These are phyloP conservation scores for Hymenopus coronatus DNA, from an alignment of 2,888 invertebrate species.

Conservation along the genomic window DNA sequence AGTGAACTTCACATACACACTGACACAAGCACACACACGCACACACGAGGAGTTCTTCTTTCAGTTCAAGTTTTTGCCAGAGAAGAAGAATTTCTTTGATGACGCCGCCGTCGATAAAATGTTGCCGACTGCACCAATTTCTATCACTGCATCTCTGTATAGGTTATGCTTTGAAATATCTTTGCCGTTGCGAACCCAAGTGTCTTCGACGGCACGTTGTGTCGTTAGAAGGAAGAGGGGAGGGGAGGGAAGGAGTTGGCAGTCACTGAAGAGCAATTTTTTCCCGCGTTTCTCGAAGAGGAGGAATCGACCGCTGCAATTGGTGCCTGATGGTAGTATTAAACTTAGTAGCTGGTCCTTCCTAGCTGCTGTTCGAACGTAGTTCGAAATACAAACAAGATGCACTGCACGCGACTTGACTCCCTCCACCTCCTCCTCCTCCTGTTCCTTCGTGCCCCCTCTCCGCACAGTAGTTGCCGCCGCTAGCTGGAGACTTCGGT, in stretches of 20 bases:
- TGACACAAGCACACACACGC: not conserved
- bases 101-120: not conserved
- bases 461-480: slow-evolving; percentile 13
- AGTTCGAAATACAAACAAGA: slow-evolving; percentile 28
- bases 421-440: slow-evolving; percentile 10
- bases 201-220: not conserved
- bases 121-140: not conserved
- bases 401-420: slow-evolving; percentile 22
- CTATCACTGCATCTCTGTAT: not conserved
- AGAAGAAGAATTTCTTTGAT: not conserved
- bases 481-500: slow-evolving; percentile 24
- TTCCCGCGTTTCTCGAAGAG: not conserved
- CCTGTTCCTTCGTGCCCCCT: not conserved
- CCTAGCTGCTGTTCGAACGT: slow-evolving; percentile 19
- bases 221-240: not conserved
- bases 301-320: not conserved
- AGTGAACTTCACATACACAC: not conserved
- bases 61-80: not conserved
- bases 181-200: not conserved
- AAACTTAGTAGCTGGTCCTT: slow-evolving; percentile 6
- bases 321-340: not conserved
- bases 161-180: not conserved
- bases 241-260: not conserved
- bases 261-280: not conserved
- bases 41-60: not conserved